These are phyloP conservation scores for Stichodactyla mertensii DNA, from an alignment of 64 coral and sea anemone species.

Conservation along the genomic window DNA sequence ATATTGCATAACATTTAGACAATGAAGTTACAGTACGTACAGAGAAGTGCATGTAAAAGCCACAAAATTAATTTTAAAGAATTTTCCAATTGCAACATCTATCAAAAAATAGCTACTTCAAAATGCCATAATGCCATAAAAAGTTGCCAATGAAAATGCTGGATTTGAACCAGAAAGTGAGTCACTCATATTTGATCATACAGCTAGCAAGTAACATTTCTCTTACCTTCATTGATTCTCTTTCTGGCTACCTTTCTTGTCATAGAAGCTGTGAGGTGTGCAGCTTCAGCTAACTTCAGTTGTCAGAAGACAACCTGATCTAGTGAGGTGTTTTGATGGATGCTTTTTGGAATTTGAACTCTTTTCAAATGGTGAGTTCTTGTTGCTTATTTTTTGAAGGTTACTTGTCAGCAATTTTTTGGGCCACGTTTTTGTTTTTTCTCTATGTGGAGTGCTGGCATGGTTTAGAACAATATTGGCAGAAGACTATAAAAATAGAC, in stretches of 20 bases:
- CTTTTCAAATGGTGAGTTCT: constrained; percentile 28
- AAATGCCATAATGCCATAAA: neutral
- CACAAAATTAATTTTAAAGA: too few species aligned
- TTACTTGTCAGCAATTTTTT: constrained; percentile 14
- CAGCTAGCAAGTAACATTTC: neutral
- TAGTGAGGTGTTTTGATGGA: constrained; percentile 1
- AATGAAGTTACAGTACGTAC: too few species aligned
- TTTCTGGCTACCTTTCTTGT: neutral
- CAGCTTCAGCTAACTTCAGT: neutral
- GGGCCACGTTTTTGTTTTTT: neutral
- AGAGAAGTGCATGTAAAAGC: too few species aligned
- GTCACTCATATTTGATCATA: constrained; percentile 1
- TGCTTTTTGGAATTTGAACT: constrained; percentile 21
- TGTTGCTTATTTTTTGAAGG: constrained; percentile 21
- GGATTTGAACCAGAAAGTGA: constrained; percentile 4
- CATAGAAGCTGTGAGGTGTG: neutral
- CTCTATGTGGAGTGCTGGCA: neutral
- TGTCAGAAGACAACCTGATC: neutral
- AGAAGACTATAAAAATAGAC: neutral
- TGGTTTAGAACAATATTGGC: neutral
- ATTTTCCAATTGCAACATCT: too few species aligned
- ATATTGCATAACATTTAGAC: neutral
- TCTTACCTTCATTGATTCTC: neutral
- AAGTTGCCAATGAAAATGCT: neutral
- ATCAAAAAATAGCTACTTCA: neutral